Base-by-base conservation (phyloP, 2,113 vertebrate genomes). In the Galbula dea region DNA sequence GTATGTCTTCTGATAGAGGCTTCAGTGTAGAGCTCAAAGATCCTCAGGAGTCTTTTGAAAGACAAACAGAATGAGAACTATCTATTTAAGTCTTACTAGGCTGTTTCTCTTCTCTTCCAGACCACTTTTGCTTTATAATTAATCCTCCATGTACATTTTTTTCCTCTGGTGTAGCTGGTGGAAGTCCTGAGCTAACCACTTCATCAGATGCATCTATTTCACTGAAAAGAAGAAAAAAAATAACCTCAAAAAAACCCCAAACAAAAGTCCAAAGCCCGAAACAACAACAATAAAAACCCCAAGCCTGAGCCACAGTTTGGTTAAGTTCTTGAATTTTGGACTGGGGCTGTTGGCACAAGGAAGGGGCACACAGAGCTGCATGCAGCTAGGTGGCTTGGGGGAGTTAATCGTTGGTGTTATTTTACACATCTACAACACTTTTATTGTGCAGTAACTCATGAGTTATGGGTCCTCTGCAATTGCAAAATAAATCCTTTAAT, bases 401-500 rank as follows among this genome's bases (percentile, higher is more conserved):
- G 85, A 94, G 86, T 83, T 92, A 86, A 88, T 93, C 27, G 4
- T 58, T 43, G 91, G 96, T 95, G 96, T 93, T 95, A 73, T 79
- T 96, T 97, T 96, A 96, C 96, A 96, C 94, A 96, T 96, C 95
- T 95, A 95, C 95, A 97, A 86, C 96, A 90, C 92, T 96, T 97
- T 97, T 97, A 95, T 96, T 97, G 96, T 96, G 96, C 82, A 94
- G 94, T 96, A 95, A 97, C 90, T 90, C 94, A 82, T 93, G 94
- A 96, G 95, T 97, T 96, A 96, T 96, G 77, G 90, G 95, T 95
- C 94, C 95, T 94, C 85, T 94, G 96, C 93, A 96, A 96, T 94
- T 95, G 93, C 95, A 96, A 97, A 96, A 96, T 95, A 96, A 97
- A 97, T 96, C 95, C 94, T 96, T 96, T 97, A 97, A 97, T 97